Evolutionary conservation across 2,113 vertebrate genomes (phyloP).

Genomic region (Himantopus leucocephalus): DNA sequence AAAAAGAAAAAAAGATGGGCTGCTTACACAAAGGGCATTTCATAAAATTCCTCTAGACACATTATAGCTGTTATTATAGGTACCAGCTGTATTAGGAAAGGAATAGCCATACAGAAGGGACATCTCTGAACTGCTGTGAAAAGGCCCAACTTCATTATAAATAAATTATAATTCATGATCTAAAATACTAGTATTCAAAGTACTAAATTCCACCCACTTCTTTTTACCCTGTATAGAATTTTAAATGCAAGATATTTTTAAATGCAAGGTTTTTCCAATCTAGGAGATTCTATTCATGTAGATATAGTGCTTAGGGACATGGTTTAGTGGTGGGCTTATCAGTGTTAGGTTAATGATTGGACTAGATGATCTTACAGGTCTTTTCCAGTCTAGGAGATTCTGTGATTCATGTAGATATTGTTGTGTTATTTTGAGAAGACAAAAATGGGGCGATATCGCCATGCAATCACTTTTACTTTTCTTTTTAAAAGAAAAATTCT

Average conservation of each 20-base stretch:
- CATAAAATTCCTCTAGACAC: neutral
- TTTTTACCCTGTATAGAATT: neutral
- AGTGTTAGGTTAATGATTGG: too few species aligned
- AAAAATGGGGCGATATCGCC: neutral
- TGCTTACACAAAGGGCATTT: neutral
- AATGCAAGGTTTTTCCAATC: too few species aligned
- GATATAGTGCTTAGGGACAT: too few species aligned
- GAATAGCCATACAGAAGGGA: neutral
- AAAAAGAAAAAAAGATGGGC: neutral
- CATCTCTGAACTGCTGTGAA: neutral
- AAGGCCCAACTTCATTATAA: neutral
- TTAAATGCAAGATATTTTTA: neutral
- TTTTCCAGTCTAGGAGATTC: too few species aligned
- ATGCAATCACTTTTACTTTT: neutral
- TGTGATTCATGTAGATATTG: neutral
- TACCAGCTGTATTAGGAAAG: neutral
- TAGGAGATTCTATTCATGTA: too few species aligned
- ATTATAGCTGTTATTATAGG: neutral
- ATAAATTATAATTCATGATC: neutral
- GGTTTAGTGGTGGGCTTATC: too few species aligned
- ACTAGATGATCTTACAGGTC: too few species aligned
- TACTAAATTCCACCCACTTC: neutral
- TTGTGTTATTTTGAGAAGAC: neutral
- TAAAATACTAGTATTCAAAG: neutral
- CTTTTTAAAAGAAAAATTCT: neutral